Conservation (phyloP, 2,113 vertebrate genomes). For the Acrocephalus kingi region DNA sequence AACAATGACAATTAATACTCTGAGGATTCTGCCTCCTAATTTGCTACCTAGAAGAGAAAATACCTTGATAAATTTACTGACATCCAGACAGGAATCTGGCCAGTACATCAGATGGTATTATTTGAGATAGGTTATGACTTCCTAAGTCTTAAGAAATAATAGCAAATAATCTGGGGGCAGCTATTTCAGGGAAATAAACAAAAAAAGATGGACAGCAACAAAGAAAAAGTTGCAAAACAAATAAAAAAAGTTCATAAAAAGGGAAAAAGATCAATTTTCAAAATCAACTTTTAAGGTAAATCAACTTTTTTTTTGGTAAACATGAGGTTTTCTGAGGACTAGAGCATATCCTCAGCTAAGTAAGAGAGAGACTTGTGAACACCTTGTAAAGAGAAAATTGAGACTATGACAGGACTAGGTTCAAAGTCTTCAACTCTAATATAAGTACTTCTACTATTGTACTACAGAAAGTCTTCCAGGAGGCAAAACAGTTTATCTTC, state of each 20-base stretch:
- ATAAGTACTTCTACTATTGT: background rate
- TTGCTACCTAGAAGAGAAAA: background rate
- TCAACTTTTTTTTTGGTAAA: background rate
- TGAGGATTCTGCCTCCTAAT: background rate
- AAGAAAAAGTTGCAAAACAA: background rate
- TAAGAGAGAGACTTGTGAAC: background rate
- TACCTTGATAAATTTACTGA: background rate
- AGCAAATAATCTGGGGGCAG: background rate
- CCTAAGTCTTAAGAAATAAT: background rate
- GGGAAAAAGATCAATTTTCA: background rate
- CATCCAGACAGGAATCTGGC: background rate
- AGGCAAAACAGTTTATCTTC: background rate
- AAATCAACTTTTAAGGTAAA: background rate
- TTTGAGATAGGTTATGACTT: background rate
- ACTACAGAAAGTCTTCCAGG: background rate
- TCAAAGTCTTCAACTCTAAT: background rate
- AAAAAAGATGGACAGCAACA: background rate
- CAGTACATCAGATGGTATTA: fast-evolving
- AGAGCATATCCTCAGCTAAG: background rate
- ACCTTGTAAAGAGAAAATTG: background rate
- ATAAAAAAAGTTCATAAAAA: background rate
- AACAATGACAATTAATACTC: background rate
- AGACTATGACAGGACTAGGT: background rate
- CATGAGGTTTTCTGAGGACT: background rate
- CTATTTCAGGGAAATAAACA: background rate